Conservation (phyloP, 2,113 vertebrate genomes). For the Thalassarche chlororhynchos region DNA sequence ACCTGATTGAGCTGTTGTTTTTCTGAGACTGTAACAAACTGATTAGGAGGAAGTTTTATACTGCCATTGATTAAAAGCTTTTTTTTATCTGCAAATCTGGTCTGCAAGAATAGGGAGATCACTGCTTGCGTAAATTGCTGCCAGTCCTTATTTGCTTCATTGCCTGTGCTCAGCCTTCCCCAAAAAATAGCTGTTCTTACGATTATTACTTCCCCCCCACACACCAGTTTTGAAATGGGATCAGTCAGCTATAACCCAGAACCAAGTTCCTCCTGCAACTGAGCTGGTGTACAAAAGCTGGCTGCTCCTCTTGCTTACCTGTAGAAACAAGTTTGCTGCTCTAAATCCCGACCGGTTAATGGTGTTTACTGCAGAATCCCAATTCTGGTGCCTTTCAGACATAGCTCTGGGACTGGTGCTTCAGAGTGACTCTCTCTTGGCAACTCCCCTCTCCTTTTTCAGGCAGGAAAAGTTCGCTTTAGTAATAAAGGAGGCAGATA, state of each 20-base stretch:
- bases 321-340: background rate
- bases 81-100: slow-evolving; percentile 7
- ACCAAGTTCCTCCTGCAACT: background rate
- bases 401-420: background rate
- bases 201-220: background rate
- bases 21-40: background rate
- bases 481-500: background rate
- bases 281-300: background rate
- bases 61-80: background rate
- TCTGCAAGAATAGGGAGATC: background rate
- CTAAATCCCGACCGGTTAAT: background rate
- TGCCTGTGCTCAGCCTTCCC: background rate
- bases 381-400: background rate
- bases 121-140: background rate
- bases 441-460: background rate
- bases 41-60: background rate
- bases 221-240: background rate
- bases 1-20: background rate
- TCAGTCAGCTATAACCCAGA: accelerated
- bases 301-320: background rate
- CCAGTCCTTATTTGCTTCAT: background rate
- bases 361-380: background rate
- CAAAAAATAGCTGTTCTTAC: background rate
- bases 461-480: background rate
- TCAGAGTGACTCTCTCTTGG: background rate